Percentiles rank a stretch among this genome's conserved stretches.
Evolutionary conservation across 2,797 vertebrate genomes (phyloP).

Genomic region (Sparidentex hasta): DNA sequence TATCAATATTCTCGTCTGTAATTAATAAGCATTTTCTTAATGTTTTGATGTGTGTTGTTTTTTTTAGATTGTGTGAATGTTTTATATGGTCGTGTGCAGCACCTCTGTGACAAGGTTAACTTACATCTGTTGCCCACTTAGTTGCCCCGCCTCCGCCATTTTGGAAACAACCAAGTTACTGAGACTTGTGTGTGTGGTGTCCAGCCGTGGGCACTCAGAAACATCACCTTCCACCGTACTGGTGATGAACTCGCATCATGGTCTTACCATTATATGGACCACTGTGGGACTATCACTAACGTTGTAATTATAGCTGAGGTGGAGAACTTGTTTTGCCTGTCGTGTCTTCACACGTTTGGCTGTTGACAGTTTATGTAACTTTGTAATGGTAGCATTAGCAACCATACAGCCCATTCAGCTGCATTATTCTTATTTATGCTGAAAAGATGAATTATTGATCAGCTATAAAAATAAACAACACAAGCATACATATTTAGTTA

Average conservation of each 20-base stretch:
- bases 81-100: not conserved
- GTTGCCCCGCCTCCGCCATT: conserved; percentile 42
- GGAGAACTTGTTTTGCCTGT: conserved; percentile 30
- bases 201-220: not conserved
- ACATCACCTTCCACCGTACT: not conserved
- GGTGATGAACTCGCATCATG: no score
- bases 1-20: not conserved
- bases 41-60: not conserved
- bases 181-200: conserved; percentile 1
- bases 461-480: not conserved
- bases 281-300: not conserved
- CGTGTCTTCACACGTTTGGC: conserved; percentile 21
- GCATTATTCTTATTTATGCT: not conserved
- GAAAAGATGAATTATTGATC: not conserved
- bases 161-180: conserved; percentile 10
- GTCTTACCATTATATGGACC: not conserved
- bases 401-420: not conserved
- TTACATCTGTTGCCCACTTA: no score
- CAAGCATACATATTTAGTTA: not conserved
- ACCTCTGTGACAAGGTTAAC: no score
- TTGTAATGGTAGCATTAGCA: not conserved
- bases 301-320: not conserved
- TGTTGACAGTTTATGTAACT: conserved; percentile 11
- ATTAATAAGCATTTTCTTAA: not conserved
- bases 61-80: not conserved